Conservation (phyloP, 2,113 vertebrate species). For the Notarius lentiginosus region DNA sequence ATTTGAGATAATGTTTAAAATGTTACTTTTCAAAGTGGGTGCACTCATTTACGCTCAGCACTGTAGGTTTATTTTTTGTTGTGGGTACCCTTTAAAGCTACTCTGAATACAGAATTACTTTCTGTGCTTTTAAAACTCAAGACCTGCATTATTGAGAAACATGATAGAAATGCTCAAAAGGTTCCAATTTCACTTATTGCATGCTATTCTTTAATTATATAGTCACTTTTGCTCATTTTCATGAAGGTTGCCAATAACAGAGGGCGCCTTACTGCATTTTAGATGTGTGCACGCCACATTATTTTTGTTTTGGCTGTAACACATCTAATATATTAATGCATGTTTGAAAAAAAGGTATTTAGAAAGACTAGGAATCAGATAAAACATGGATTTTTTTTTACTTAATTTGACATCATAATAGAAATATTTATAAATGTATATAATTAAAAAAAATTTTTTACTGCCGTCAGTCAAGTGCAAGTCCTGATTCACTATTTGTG, state of each 20-base stretch:
- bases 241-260: not conserved
- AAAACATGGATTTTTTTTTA: not conserved
- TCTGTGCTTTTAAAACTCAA: too few relatives aligned
- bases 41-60: too few relatives aligned
- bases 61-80: too few relatives aligned
- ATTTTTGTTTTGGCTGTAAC: not conserved
- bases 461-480: not conserved
- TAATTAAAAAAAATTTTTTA: not conserved
- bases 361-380: not conserved
- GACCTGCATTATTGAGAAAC: too few relatives aligned
- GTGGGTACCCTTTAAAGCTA: too few relatives aligned
- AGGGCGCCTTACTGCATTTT: not conserved
- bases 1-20: too few relatives aligned
- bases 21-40: too few relatives aligned
- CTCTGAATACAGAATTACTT: too few relatives aligned
- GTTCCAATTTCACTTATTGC: too few relatives aligned
- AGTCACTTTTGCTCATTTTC: not conserved
- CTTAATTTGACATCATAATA: not conserved
- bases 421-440: not conserved
- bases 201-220: not conserved
- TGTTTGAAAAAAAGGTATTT: not conserved
- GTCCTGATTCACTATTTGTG: not conserved
- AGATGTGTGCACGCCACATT: not conserved
- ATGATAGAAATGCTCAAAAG: too few relatives aligned
- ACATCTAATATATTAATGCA: not conserved